phyloP scores from a whole-genome alignment of 2,888 invertebrate species.

The Sceliomorpha sp. region DNA sequence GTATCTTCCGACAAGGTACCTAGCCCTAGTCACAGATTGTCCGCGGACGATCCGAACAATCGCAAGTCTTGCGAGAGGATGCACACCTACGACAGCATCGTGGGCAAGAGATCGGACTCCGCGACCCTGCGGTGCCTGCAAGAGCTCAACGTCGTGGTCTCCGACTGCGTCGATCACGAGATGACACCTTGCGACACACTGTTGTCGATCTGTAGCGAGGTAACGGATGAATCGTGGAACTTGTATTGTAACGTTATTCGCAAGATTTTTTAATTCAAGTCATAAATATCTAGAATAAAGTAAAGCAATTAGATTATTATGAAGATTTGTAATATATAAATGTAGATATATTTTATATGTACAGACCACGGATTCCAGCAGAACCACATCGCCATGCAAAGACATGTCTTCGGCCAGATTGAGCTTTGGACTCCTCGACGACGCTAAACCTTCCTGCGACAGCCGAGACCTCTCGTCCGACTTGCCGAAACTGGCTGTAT shows the following conservation, averaged over 20 bases:
- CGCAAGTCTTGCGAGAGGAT: conserved; percentile 67
- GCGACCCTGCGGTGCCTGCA: conserved; percentile 43
- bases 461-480: conserved; percentile 38
- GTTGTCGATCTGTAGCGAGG: conserved; percentile 58
- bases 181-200: conserved; percentile 71
- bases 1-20: conserved; percentile 69
- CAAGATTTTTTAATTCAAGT: no score
- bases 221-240: no score
- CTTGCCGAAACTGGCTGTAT: conserved; percentile 35
- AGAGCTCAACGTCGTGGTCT: conserved; percentile 47
- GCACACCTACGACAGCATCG: conserved; percentile 58
- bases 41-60: conserved; percentile 62
- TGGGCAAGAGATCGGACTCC: conserved; percentile 49
- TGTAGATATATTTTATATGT: no score
- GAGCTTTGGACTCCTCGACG: conserved; percentile 50
- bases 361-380: conserved; percentile 35
- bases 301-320: no score
- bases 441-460: conserved; percentile 37
- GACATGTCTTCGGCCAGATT: conserved; percentile 53
- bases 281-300: no score
- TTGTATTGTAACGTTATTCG: no score
- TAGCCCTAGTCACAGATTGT: conserved; percentile 74
- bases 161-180: conserved; percentile 67
- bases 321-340: no score
- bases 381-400: conserved; percentile 55